Conservation (phyloP, 2,888 invertebrate species). For the Macrosoma leucophasiata region DNA sequence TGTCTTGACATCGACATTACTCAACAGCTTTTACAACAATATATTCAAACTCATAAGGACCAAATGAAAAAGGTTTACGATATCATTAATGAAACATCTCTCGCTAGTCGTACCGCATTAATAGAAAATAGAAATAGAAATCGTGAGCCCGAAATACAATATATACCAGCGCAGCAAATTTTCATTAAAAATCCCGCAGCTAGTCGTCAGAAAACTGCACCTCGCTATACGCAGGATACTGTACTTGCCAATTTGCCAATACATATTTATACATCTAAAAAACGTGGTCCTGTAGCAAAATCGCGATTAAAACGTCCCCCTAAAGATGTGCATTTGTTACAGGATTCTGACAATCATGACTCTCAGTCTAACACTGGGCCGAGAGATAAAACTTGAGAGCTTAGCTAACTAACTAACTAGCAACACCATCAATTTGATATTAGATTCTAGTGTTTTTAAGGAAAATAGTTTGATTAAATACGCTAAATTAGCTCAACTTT, state of each 20-base stretch:
- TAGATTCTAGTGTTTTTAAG: conserved; percentile 1
- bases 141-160: conserved; percentile 3
- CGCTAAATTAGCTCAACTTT: conserved; percentile 8
- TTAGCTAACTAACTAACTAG: too few relatives aligned
- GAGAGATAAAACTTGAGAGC: conserved; percentile 19
- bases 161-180: conserved; percentile 11
- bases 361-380: not conserved
- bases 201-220: conserved; percentile 12
- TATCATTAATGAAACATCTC: conserved; percentile 18
- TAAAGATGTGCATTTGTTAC: conserved; percentile 5
- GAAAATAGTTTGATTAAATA: conserved; percentile 6
- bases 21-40: conserved; percentile 16
- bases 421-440: not conserved
- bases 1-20: conserved; percentile 8
- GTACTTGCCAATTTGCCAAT: conserved; percentile 14
- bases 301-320: conserved; percentile 12
- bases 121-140: conserved; percentile 17
- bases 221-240: conserved; percentile 14
- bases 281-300: conserved; percentile 16
- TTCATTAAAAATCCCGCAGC: conserved; percentile 16
- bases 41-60: conserved; percentile 19
- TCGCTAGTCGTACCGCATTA: conserved; percentile 12
- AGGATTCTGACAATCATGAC: conserved; percentile 2
- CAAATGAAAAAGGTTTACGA: conserved; percentile 23
- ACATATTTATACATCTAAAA: conserved; percentile 17